Percentiles rank a stretch among this genome's conserved stretches.
These are phyloP conservation scores for Tanytarsus gracilentus DNA, from an alignment of 2,888 invertebrate species.

Conservation along the genomic window DNA sequence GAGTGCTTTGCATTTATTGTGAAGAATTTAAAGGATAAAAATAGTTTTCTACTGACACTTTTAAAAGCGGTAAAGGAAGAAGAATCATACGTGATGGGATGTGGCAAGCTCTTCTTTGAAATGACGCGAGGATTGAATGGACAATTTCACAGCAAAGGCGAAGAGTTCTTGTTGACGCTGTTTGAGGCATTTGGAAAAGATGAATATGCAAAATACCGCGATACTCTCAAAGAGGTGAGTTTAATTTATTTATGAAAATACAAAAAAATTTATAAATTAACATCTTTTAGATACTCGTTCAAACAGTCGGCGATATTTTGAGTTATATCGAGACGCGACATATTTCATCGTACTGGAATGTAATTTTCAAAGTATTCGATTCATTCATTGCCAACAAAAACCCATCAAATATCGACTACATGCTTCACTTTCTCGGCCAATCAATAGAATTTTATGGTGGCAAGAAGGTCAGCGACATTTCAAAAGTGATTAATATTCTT, in stretches of 20 bases:
- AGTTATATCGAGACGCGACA: slow-evolving; percentile 54
- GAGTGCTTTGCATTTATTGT: slow-evolving; percentile 94
- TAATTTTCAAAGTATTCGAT: slow-evolving; percentile 41
- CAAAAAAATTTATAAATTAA: not conserved
- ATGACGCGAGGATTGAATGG: slow-evolving; percentile 73
- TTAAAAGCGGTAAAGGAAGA: slow-evolving; percentile 57
- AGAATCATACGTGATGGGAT: slow-evolving; percentile 70
- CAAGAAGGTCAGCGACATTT: slow-evolving; percentile 51
- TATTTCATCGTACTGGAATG: slow-evolving; percentile 57
- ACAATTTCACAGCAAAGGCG: slow-evolving; percentile 77
- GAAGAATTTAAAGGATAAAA: slow-evolving; percentile 73
- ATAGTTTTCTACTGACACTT: slow-evolving; percentile 60
- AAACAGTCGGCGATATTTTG: slow-evolving; percentile 55
- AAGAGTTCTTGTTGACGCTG: slow-evolving; percentile 58
- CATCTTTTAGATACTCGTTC: slow-evolving; percentile 51
- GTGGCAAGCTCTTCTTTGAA: slow-evolving; percentile 82
- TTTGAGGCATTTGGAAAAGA: slow-evolving; percentile 52
- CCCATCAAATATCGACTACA: slow-evolving; percentile 38
- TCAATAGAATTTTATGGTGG: slow-evolving; percentile 56
- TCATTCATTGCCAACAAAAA: slow-evolving; percentile 8
- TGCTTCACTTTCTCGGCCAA: slow-evolving; percentile 52
- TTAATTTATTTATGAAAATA: not conserved
- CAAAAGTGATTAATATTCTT: slow-evolving; percentile 51
- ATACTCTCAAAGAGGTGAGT: slow-evolving; percentile 15
- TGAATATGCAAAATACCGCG: slow-evolving; percentile 36